Base-by-base conservation (phyloP, 2,797 vertebrate genomes). In the Sebastes baramenuke region DNA sequence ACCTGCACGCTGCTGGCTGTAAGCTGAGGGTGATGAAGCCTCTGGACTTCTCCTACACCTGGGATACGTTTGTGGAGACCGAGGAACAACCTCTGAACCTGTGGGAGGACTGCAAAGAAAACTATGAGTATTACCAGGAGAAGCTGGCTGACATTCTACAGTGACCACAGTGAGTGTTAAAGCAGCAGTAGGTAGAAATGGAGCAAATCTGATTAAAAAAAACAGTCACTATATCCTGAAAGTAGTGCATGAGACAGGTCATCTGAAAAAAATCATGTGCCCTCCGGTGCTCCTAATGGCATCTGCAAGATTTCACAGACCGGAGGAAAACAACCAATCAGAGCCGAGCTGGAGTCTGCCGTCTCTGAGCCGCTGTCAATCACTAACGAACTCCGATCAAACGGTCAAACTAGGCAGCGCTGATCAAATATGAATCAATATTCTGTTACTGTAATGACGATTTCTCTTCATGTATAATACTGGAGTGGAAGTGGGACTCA, bases 31-130 rank as follows among this genome's bases (percentile, higher is more conserved):
- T 98, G 90, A 99, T 99, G 98, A 98, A 98, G 93, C 97, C 97
- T 72, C 94, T 97, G 88, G 98, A 99, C 93, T 99, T 98, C 96
- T 95, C 96, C 80, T 97, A 97, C 77, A 94, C 95, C 42, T 99
- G 98, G 97, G 95, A 98, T 91, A 97, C 98, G 36, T 99, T 98
- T 88, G 97, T 98, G 85, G 97, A 99, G 82, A 89, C 92, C 0
- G 95, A 97, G 24, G 94, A 95, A 0, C 90, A 97, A 88, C 86
- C 90, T 36, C 97, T 99, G n/a, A 95, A 95, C 76, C 96, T 96
- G 7, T 99, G 98, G 98, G 98, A 98, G 85, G 98, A 99, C 96
- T 97, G 98, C 91, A 97, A 98, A 92, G 97, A 99, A 42, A 99
- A 98, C 91, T 97, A 97, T 49, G 95, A 94, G 24, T 98, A 96